A percentile compares a stretch with the other conserved stretches of the same genome.
These are phyloP conservation scores for Ploceus nigricollis DNA, from an alignment of 2,113 vertebrate genomes.

Conservation along the genomic window DNA sequence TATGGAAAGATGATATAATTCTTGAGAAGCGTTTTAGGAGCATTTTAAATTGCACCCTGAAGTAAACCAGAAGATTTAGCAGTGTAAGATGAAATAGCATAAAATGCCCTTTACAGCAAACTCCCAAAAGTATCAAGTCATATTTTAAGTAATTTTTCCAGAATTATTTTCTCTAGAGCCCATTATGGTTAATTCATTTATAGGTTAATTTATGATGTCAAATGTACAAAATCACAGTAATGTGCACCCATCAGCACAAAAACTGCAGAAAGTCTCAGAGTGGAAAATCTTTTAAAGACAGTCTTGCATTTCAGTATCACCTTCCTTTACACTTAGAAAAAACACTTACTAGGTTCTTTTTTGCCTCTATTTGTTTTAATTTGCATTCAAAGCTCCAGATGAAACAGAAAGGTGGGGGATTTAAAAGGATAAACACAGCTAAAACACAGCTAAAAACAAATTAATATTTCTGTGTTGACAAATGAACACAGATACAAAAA, in stretches of 20 bases:
- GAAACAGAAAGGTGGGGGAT: neutral
- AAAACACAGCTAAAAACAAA: neutral
- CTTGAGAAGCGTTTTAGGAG: neutral
- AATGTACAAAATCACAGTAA: neutral
- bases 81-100: neutral
- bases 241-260: neutral
- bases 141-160: neutral
- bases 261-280: neutral
- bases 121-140: neutral
- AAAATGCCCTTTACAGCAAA: neutral
- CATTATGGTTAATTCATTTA: neutral
- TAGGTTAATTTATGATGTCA: neutral
- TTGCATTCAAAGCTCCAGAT: neutral
- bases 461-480: neutral
- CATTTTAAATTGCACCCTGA: slow-evolving; percentile 9
- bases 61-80: neutral
- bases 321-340: neutral
- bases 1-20: neutral
- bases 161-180: neutral
- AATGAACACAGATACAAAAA: neutral
- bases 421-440: neutral
- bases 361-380: neutral
- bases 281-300: neutral
- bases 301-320: neutral
- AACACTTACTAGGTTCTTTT: neutral